phyloP scores from a whole-genome alignment of 2,113 vertebrate genomes.

The Ailuropoda melanoleuca region DNA sequence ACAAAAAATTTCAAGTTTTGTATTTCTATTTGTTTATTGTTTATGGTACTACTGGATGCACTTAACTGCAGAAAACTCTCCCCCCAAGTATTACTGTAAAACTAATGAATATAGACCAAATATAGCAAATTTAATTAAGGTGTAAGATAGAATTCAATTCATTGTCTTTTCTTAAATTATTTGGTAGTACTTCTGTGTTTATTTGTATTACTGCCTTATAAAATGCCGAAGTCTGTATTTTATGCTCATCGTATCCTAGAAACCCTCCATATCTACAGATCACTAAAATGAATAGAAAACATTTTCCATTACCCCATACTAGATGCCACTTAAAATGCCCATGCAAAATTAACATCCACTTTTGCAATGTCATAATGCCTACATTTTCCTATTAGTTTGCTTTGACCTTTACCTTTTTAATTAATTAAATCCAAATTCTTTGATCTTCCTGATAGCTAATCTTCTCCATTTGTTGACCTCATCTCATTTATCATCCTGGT shows the following conservation, averaged over 20 bases:
- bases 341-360: background rate
- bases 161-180: conserved; percentile 12
- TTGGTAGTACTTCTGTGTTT: background rate
- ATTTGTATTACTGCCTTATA: background rate
- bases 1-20: conserved; percentile 12
- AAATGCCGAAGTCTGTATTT: background rate
- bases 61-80: background rate
- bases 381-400: background rate
- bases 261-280: background rate
- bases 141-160: background rate
- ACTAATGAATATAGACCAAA: background rate
- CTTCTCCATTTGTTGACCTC: background rate
- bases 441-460: background rate
- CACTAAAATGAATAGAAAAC: background rate
- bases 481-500: background rate
- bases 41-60: background rate
- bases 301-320: background rate
- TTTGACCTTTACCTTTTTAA: background rate
- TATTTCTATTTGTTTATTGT: background rate
- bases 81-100: background rate
- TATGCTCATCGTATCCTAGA: background rate
- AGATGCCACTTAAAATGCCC: background rate
- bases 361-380: background rate
- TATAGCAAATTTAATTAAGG: background rate
- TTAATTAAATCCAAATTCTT: background rate